Conservation (phyloP, 2,113 vertebrate species). For the Verasper variegatus region DNA sequence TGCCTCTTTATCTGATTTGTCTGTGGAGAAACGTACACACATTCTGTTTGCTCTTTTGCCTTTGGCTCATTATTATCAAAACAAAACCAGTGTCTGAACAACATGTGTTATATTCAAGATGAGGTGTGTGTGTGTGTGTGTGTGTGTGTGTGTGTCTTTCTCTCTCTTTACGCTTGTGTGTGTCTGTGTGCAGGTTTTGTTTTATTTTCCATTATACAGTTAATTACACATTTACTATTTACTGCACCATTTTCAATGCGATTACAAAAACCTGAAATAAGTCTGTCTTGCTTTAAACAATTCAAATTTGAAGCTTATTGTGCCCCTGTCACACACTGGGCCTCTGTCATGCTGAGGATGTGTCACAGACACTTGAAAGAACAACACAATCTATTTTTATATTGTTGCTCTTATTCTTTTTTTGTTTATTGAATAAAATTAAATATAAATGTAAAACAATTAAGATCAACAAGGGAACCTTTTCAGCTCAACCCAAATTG, state of each 20-base stretch:
- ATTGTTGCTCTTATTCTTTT: not conserved
- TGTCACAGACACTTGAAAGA: not conserved
- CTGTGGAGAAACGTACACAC: conserved; percentile 1
- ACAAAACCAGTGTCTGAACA: conserved; percentile 21
- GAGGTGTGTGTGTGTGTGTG: not conserved
- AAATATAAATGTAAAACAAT: no score
- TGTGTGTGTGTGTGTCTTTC: not conserved
- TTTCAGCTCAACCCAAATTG: no score
- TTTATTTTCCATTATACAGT: not conserved
- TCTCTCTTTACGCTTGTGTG: not conserved
- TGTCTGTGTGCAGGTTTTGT: not conserved
- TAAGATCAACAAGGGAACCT: no score
- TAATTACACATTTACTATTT: not conserved
- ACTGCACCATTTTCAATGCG: not conserved
- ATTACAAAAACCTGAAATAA: conserved; percentile 9
- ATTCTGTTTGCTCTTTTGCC: not conserved
- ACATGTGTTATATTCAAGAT: not conserved
- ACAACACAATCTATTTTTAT: not conserved
- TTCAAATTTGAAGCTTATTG: conserved; percentile 5
- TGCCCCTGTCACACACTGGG: conserved; percentile 2
- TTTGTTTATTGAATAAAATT: not conserved
- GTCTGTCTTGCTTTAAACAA: not conserved
- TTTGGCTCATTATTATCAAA: conserved; percentile 18
- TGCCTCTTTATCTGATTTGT: conserved; percentile 5
- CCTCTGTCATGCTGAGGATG: not conserved